A percentile compares a stretch with the other conserved stretches of the same genome.
Evolutionary conservation across 2,888 invertebrate genomes (phyloP).

Genomic region (Myathropa florea): DNA sequence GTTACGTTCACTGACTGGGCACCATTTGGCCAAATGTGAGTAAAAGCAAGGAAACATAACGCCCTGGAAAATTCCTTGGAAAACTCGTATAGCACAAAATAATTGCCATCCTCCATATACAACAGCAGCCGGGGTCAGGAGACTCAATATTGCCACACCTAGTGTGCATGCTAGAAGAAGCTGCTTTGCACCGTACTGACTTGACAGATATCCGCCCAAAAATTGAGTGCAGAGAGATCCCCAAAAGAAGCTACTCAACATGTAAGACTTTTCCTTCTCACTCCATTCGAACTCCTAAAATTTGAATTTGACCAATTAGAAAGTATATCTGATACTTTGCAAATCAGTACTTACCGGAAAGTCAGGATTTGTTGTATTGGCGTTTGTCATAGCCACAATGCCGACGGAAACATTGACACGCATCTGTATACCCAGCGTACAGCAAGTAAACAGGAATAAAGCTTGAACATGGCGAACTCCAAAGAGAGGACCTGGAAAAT

Average conservation of each 20-base stretch:
- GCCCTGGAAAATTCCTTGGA: slow-evolving; percentile 85
- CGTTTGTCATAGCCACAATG: slow-evolving; percentile 86
- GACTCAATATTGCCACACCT: slow-evolving; percentile 84
- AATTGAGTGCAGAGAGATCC: slow-evolving; percentile 83
- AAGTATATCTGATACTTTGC: background rate
- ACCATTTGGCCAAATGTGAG: slow-evolving; percentile 85
- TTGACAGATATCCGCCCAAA: slow-evolving; percentile 85
- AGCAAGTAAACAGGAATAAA: slow-evolving; percentile 78
- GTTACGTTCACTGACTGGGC: slow-evolving; percentile 85
- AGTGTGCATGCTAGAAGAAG: slow-evolving; percentile 82
- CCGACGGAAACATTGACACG: slow-evolving; percentile 86
- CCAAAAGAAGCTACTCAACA: slow-evolving; percentile 84
- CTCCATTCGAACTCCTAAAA: slow-evolving; percentile 82
- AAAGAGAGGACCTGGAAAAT: slow-evolving; percentile 74
- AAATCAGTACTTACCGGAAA: slow-evolving; percentile 78
- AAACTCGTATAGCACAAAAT: slow-evolving; percentile 82
- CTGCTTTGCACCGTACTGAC: slow-evolving; percentile 85
- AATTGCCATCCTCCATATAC: slow-evolving; percentile 83
- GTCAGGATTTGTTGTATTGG: slow-evolving; percentile 78
- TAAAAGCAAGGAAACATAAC: slow-evolving; percentile 84
- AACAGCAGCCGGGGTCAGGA: slow-evolving; percentile 85
- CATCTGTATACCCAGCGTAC: slow-evolving; percentile 83
- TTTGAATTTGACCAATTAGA: background rate
- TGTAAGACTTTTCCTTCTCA: slow-evolving; percentile 81
- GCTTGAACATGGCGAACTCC: slow-evolving; percentile 84